Evolutionary conservation across 1,140 invertebrate species (phyloP).

Genomic region (Aphaenogaster ashmeadi): DNA sequence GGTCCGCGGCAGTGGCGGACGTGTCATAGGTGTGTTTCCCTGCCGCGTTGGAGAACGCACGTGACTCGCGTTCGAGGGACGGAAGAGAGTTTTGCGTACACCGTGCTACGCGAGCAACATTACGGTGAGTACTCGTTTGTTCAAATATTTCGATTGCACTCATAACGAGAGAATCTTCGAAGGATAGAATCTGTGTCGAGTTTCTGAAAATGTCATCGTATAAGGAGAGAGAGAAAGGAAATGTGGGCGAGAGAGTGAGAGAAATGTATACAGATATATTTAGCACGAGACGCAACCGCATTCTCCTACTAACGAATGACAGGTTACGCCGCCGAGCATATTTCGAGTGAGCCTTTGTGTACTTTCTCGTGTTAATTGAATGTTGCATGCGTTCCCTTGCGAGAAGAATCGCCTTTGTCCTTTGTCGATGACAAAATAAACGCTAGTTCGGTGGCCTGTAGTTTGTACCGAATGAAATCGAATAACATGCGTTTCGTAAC

Average conservation of each 20-base stretch:
- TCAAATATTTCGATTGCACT: background rate
- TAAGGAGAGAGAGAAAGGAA: background rate
- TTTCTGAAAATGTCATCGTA: background rate
- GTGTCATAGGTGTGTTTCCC: background rate
- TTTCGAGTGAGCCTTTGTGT: background rate
- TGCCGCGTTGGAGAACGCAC: conserved; percentile 51
- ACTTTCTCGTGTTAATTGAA: conserved; percentile 21
- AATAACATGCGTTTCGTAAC: background rate
- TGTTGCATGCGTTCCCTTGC: background rate
- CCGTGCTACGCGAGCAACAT: background rate
- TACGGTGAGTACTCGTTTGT: conserved; percentile 39
- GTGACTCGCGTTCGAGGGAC: conserved; percentile 46
- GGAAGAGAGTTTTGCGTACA: background rate
- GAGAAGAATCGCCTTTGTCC: background rate
- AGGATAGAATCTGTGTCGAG: too few relatives aligned
- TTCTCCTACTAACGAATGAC: background rate
- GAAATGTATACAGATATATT: background rate
- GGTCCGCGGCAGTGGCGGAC: conserved; percentile 57
- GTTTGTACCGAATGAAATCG: background rate
- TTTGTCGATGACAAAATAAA: conserved; percentile 15
- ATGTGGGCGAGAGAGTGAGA: background rate
- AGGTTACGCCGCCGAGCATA: background rate
- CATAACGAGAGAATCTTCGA: background rate
- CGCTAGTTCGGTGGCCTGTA: background rate
- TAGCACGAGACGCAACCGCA: background rate